A percentile compares a stretch with the other conserved stretches of the same genome.
Evolutionary conservation across 2,888 invertebrate species (phyloP).

Genomic region (Pristionchus entomophagus): DNA sequence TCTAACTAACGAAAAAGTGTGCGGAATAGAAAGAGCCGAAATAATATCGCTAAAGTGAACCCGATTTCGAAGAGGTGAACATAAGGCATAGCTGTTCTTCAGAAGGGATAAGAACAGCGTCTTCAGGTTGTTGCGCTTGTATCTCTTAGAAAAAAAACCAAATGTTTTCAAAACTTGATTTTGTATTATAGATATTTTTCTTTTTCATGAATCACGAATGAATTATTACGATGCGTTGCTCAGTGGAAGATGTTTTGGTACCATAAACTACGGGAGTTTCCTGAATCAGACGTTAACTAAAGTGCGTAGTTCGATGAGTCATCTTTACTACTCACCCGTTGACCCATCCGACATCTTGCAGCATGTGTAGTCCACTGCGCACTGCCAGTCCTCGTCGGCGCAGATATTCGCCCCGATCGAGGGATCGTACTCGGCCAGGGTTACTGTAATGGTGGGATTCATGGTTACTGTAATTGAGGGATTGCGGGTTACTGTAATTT

Average conservation of each 20-base stretch:
- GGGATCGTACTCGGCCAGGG: conserved; percentile 19
- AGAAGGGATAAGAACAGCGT: too few species aligned
- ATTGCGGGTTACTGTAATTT: too few species aligned
- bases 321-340: neutral
- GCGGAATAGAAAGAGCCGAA: neutral
- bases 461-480: neutral
- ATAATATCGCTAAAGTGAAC: neutral
- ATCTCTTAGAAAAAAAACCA: neutral
- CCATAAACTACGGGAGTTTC: neutral
- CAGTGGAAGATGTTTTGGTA: neutral
- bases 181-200: neutral
- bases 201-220: neutral
- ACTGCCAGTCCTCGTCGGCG: conserved; percentile 2
- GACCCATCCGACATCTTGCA: conserved; percentile 2
- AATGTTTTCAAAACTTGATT: neutral
- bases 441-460: neutral
- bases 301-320: neutral
- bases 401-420: neutral
- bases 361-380: conserved; percentile 26
- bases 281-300: neutral
- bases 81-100: too few species aligned
- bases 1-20: too few species aligned
- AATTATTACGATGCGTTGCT: neutral
- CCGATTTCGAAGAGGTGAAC: neutral
- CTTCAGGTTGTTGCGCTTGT: too few species aligned